Base-by-base conservation (phyloP, 2,888 invertebrate species). In the Microdon myrmicae region DNA sequence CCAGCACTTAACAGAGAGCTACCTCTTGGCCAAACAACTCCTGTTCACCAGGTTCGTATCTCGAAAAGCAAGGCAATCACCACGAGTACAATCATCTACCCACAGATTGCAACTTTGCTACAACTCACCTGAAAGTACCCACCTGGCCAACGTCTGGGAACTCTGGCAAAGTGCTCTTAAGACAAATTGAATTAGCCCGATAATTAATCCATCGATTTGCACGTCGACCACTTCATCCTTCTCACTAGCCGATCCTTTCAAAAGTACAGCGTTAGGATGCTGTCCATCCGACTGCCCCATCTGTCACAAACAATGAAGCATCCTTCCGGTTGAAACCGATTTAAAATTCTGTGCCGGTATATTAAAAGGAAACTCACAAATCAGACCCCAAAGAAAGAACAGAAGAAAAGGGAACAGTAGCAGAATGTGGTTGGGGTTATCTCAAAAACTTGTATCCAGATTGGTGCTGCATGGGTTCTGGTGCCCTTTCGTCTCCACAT, bases 171-270 rank as follows among this genome's bases (percentile, higher is more conserved):
- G 64, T 58, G 56, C 47, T 38, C 38, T 45, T 22, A 58, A 53
- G 51, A 64, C 28, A 64, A 58, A 64, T 64, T 58, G 64, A 64
- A 58, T 64, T 64, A 64, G 58, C 51, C 43, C 23, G 51, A 56
- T 53, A 64, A 64, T 64, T 64, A 58, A 58, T 58, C 58, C 56
- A 53, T 64, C 51, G 64, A 53, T 64, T 64, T 37, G 41, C 47
- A 41, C 13, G 22, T 29, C 17, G 8, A 43, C 38, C 38, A 26
- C 45, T 44, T 20, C 16, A 6, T 28, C 29, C 3, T 23, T 16
- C 34, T 43, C 37, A 32, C 47, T 60, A 19, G 25, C 35, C 34
- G 34, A 35, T 43, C 35, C 10, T 34, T 23, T 26, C 32, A n/a
- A 28, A 28, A 48, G 23, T 7, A 31, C 2, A 4, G 19, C 19